phyloP scores from a whole-genome alignment of 2,113 vertebrate species.

The Patagioenas fasciata region DNA sequence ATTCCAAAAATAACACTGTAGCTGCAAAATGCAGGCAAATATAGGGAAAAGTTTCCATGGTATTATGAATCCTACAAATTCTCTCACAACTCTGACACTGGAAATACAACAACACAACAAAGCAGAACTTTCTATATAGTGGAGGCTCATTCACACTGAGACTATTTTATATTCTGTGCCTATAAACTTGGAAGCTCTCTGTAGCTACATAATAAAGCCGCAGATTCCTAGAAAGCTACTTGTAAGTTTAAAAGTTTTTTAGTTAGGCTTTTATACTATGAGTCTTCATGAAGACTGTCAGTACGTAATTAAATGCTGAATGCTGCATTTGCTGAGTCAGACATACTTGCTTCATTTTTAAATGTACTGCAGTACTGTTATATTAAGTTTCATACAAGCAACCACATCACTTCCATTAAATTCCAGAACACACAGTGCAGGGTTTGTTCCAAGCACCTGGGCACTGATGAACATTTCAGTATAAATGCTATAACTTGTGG shows the following conservation, averaged over 20 bases:
- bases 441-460: constrained; percentile 26
- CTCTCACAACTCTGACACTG: neutral
- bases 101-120: neutral
- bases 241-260: neutral
- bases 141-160: neutral
- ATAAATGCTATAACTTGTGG: neutral
- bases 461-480: neutral
- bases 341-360: neutral
- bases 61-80: neutral
- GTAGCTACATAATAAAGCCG: neutral
- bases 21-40: neutral
- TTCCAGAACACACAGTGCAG: constrained; percentile 30
- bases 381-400: neutral
- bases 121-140: neutral
- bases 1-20: constrained; percentile 27
- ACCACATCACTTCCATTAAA: constrained; percentile 45
- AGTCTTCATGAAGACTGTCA: neutral
- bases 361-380: neutral
- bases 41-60: neutral
- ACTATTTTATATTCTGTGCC: neutral
- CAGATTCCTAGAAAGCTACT: neutral
- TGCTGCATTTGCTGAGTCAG: constrained; percentile 48
- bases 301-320: neutral
- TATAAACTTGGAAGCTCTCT: neutral
- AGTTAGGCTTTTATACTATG: neutral